Conservation (phyloP, 2,888 invertebrate species). For the Drosophila koepferae region DNA sequence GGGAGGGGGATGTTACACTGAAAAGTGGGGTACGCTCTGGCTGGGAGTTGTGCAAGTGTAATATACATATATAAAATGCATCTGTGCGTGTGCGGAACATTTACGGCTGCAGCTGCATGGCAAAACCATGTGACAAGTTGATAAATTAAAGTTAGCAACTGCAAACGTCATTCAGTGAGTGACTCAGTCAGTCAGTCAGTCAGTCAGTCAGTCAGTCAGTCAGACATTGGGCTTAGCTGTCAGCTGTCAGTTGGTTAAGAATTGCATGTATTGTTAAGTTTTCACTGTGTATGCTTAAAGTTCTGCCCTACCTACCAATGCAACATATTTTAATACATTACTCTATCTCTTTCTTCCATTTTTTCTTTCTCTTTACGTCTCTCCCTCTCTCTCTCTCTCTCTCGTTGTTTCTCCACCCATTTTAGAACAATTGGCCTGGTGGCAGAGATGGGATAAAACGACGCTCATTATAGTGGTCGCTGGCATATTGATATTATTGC, state of each 20-base stretch:
- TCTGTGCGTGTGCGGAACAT: conserved; percentile 10
- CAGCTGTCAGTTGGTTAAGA: conserved; percentile 45
- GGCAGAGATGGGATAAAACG: conserved; percentile 91
- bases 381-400: conserved; percentile 23
- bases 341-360: conserved; percentile 5
- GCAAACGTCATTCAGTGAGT: conserved; percentile 24
- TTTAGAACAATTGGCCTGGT: conserved; percentile 92
- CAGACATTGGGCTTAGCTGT: conserved; percentile 46
- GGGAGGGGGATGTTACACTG: neutral
- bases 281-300: conserved; percentile 31
- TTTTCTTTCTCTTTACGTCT: conserved; percentile 8
- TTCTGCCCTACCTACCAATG: conserved; percentile 4
- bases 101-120: conserved; percentile 32
- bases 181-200: conserved; percentile 36
- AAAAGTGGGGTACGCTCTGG: neutral
- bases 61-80: neutral
- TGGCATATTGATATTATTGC: conserved; percentile 89
- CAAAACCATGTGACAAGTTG: conserved; percentile 70
- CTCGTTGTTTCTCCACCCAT: conserved; percentile 20
- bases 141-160: conserved; percentile 68
- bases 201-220: conserved; percentile 38
- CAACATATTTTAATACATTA: conserved; percentile 24
- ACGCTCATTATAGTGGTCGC: conserved; percentile 91
- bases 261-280: conserved; percentile 53
- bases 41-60: conserved; percentile 1